Evolutionary conservation across 2,888 invertebrate genomes (phyloP), one percentile per base, ranked within the genome.

Genomic region (Tiliacea citrago): DNA sequence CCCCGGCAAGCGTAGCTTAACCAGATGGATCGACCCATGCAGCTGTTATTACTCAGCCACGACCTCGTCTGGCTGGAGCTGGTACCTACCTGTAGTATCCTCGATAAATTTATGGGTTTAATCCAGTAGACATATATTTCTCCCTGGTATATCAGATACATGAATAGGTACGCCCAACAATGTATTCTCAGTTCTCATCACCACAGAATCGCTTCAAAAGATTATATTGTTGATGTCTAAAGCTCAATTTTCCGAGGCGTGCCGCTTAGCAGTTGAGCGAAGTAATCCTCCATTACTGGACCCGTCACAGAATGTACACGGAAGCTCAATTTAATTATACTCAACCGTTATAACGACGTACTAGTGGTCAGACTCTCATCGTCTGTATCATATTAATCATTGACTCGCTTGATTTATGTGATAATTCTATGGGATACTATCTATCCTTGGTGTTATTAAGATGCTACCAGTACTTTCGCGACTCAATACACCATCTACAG

Each of bases 241-340:
- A 84, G 86, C 89, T 90, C 89, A 89, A 91, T 92, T 90, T 91
- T 86, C 87, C 71, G 58, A 77, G 79, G 77, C 78, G 75, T 79
- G 68, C 75, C 82, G 81, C 78, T 82, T 78, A 80, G 62, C 70
- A 51, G 71, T 70, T 60, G 61, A 82, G 42, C 35, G 62, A 7
- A 79, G 85, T 82, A 86, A 86, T 82, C 76, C 81, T 82, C 83
- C 69, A 89, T 90, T 86, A 87, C 88, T 60, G 53, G 58, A 77
- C 55, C 89, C 87, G 88, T 88, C 87, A 87, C 73, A 84, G 81
- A 81, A 85, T 79, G 83, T 91, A 92, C 88, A 94, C 95, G 95
- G 96, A 96, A 96, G 95, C 94, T 91, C 92, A 90, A 94, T 95
- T 95, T 96, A 95, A 96, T 96, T 95, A 95, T 93, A 91, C 90